Base-by-base conservation (phyloP, 1,140 invertebrate species). In the Aphelinus atriplicis region DNA sequence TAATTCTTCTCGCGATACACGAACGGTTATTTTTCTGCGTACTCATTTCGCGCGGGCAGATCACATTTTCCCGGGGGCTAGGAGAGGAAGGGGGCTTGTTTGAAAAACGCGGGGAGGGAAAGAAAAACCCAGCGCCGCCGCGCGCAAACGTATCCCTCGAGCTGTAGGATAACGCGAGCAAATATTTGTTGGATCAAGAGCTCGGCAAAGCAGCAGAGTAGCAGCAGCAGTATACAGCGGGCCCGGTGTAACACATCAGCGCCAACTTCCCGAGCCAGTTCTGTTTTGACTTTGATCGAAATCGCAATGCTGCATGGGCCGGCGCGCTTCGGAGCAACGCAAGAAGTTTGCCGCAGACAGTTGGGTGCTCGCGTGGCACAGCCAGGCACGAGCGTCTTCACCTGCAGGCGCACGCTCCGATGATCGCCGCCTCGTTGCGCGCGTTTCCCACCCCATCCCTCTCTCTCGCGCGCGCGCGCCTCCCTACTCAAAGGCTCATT, bases 331-430 rank as follows among this genome's bases (percentile, higher is more conserved):
- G 26, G 26, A 7, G 63, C 63, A 1, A 9, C 5, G 5, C 10
- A 4, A 45, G 63, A 26, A 60, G 57, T 67, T 69, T 77, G 80
- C 68, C 45, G 46, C 66, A 82, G 79, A 80, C 78, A 79, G 77
- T 79, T 80, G 7, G 4, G 43, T 9, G 10, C 26, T 55, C 48
- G 3, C 43, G 5, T n/a, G 10, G 53, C 45, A 51, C 6, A 6
- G 7, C 5, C 42, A 71, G 66, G 53, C 71, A 71, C 78, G 64
- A 80, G 77, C 78, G 74, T 82, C 79, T 80, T 81, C 78, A 80
- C 75, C 74, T 79, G 66, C 62, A 68, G 56, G 9, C 70, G 50
- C 65, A 80, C 70, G 79, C 77, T 78, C 64, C 62, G 75, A 75
- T 77, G 75, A 79, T 71, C 76, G 74, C 26, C 26, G 26, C 26